Conservation (phyloP, 2,113 vertebrate species). For the Anhinga anhinga region DNA sequence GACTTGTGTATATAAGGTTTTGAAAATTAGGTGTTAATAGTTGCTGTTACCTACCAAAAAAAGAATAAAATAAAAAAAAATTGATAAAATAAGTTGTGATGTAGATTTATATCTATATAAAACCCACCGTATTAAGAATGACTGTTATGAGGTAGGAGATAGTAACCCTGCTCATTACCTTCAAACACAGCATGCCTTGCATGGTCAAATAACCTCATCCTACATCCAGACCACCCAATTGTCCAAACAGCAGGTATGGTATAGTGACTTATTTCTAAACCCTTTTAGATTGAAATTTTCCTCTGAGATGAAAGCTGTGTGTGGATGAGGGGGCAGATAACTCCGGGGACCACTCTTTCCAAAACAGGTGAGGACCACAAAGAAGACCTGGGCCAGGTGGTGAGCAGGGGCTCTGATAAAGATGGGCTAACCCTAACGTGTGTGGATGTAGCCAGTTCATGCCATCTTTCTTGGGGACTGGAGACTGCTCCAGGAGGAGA, state of each 20-base stretch:
- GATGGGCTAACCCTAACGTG: fast-evolving
- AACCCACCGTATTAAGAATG: background rate
- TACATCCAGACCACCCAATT: background rate
- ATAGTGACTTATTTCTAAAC: background rate
- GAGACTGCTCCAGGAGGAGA: background rate
- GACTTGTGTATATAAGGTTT: background rate
- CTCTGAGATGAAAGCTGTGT: background rate
- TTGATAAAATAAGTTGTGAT: background rate
- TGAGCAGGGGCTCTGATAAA: background rate
- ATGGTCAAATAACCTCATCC: background rate
- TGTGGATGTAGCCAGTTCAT: background rate
- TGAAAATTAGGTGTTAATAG: background rate
- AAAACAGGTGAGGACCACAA: background rate
- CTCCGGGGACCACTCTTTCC: background rate
- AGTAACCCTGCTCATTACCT: background rate
- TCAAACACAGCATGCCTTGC: background rate
- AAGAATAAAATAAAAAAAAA: background rate
- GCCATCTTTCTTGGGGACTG: background rate
- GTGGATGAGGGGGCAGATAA: background rate
- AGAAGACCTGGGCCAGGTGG: background rate
- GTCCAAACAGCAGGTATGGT: background rate
- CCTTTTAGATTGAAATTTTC: background rate
- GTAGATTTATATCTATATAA: background rate
- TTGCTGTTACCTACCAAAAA: background rate
- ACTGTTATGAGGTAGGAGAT: background rate